Evolutionary conservation across 2,888 invertebrate species (phyloP).

Genomic region (Patella caerulea): DNA sequence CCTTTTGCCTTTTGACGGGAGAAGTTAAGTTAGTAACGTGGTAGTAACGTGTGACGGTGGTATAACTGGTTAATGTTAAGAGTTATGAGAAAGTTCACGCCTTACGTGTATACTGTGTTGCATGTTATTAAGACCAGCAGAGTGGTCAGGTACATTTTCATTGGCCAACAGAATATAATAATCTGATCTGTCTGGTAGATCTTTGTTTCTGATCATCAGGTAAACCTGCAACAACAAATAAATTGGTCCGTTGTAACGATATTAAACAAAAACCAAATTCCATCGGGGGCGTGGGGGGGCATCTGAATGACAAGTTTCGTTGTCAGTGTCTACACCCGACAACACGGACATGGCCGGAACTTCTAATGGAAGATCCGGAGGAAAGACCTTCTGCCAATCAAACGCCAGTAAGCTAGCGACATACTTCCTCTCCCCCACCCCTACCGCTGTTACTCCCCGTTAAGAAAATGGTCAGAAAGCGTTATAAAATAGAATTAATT

Average conservation of each 20-base stretch:
- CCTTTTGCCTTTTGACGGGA: too few species aligned
- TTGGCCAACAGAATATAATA: constrained; percentile 40
- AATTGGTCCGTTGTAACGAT: too few species aligned
- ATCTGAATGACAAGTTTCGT: too few species aligned
- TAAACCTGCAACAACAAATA: constrained; percentile 19
- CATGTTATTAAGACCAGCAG: constrained; percentile 36
- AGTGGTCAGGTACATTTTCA: constrained; percentile 25
- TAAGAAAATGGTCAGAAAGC: too few species aligned
- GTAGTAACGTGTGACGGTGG: too few species aligned
- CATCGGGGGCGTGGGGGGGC: neutral
- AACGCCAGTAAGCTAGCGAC: neutral
- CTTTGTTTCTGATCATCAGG: constrained; percentile 28
- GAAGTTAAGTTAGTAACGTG: too few species aligned
- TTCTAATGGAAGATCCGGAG: constrained; percentile 18
- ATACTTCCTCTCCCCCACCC: neutral
- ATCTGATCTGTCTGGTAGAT: constrained; percentile 31
- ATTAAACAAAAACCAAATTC: too few species aligned
- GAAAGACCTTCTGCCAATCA: constrained; percentile 19
- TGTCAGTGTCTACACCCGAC: neutral
- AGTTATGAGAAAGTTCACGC: too few species aligned
- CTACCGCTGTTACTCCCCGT: too few species aligned
- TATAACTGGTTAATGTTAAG: too few species aligned
- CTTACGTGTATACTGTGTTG: constrained; percentile 31
- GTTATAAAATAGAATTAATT: too few species aligned
- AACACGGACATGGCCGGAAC: constrained; percentile 32